Percentiles rank a stretch among this genome's conserved stretches.
phyloP scores from a whole-genome alignment of 2,113 vertebrate species.

The Mobula hypostoma region DNA sequence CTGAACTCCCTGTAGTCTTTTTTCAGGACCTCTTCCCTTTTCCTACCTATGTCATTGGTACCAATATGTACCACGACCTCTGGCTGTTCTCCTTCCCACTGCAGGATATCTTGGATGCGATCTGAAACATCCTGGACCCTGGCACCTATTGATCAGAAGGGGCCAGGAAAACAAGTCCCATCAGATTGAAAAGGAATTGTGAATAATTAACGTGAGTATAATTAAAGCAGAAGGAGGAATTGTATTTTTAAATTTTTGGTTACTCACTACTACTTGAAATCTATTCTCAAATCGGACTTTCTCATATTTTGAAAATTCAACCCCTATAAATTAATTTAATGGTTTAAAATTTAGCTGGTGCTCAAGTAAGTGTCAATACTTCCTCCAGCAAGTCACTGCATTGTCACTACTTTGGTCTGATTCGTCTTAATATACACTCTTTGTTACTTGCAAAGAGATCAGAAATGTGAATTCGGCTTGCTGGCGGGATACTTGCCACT shows the following conservation, averaged over 20 bases:
- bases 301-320: not conserved
- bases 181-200: not conserved
- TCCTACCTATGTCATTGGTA: no score
- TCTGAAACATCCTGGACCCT: no score
- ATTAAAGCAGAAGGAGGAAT: not conserved
- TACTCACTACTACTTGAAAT: not conserved
- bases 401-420: not conserved
- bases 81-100: no score
- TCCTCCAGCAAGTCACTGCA: not conserved
- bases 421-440: not conserved
- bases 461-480: not conserved
- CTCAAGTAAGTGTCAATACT: not conserved
- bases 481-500: not conserved
- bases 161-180: not conserved
- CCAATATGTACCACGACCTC: no score
- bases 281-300: not conserved
- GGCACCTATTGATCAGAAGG: no score
- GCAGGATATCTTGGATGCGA: no score
- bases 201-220: not conserved
- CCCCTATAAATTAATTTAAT: not conserved
- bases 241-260: not conserved
- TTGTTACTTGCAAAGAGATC: not conserved
- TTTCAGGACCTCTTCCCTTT: no score
- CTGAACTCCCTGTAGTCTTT: no score
- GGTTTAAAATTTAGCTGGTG: not conserved